phyloP scores from a whole-genome alignment of 2,888 invertebrate species.

The Nephrotoma guestfalica region DNA sequence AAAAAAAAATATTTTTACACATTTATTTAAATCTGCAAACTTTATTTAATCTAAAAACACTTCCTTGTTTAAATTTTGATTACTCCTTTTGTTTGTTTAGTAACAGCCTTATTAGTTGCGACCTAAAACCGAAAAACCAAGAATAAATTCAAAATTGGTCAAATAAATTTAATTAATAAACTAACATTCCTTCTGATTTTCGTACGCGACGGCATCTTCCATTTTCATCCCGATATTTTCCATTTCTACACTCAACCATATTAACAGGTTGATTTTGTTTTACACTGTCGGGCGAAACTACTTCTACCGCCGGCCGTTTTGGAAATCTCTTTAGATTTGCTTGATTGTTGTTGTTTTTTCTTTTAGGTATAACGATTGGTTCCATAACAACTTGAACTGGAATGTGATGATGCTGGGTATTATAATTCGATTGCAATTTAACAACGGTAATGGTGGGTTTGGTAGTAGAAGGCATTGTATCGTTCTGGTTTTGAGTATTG shows the following conservation, averaged over 20 bases:
- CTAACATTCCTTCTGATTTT: conserved; percentile 15
- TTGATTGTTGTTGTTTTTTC: not conserved
- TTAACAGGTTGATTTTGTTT: conserved; percentile 11
- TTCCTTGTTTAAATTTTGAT: not conserved
- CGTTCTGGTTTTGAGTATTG: not conserved
- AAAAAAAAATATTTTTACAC: not conserved
- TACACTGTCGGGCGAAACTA: not conserved
- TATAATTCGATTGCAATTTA: not conserved
- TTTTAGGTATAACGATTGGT: conserved; percentile 1
- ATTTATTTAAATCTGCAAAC: not conserved
- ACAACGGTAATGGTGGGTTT: not conserved
- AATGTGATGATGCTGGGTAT: conserved; percentile 4
- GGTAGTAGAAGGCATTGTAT: not conserved
- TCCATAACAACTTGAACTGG: conserved; percentile 10
- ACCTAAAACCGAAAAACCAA: not conserved
- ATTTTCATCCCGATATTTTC: conserved; percentile 26
- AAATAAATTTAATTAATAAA: not conserved
- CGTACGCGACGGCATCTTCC: conserved; percentile 28
- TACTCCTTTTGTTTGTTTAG: not conserved
- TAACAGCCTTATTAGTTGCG: not conserved
- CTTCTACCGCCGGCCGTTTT: not conserved
- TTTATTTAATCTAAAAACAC: not conserved
- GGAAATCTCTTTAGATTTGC: not conserved
- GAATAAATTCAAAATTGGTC: too few relatives aligned
- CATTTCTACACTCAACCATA: conserved; percentile 22